phyloP scores from a whole-genome alignment of 2,113 vertebrate species.

The Sisor rabdophorus region DNA sequence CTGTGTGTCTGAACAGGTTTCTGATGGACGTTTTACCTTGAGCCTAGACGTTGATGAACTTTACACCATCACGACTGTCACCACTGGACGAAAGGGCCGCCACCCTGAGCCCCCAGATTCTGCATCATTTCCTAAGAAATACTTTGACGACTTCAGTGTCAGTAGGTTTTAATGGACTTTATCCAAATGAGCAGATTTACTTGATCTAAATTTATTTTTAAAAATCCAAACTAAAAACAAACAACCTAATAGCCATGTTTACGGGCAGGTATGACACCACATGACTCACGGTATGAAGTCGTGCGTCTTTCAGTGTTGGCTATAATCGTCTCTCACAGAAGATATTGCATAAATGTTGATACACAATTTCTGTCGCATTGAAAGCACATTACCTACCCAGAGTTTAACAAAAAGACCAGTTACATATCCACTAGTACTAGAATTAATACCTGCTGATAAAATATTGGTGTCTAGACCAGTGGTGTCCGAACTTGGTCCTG shows the following conservation, averaged over 20 bases:
- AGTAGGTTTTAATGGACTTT: constrained; percentile 69
- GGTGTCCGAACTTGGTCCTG: too few species aligned
- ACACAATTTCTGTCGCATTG: neutral
- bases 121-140: constrained; percentile 77
- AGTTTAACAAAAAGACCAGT: too few species aligned
- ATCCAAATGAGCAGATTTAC: neutral
- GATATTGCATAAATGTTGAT: neutral
- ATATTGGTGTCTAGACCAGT: too few species aligned
- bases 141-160: constrained; percentile 82
- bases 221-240: too few species aligned
- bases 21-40: constrained; percentile 71
- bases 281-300: neutral
- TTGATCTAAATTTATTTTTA: neutral
- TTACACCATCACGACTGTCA: constrained; percentile 85
- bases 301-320: neutral
- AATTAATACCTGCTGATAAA: too few species aligned
- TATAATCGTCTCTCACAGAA: too few species aligned
- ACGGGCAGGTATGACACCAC: too few species aligned
- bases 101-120: constrained; percentile 71
- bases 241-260: too few species aligned
- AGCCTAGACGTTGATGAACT: constrained; percentile 79
- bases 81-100: constrained; percentile 73
- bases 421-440: too few species aligned
- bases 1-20: constrained; percentile 55
- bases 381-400: too few species aligned